phyloP scores from a whole-genome alignment of 2,113 vertebrate genomes.

The Heteronetta atricapilla region DNA sequence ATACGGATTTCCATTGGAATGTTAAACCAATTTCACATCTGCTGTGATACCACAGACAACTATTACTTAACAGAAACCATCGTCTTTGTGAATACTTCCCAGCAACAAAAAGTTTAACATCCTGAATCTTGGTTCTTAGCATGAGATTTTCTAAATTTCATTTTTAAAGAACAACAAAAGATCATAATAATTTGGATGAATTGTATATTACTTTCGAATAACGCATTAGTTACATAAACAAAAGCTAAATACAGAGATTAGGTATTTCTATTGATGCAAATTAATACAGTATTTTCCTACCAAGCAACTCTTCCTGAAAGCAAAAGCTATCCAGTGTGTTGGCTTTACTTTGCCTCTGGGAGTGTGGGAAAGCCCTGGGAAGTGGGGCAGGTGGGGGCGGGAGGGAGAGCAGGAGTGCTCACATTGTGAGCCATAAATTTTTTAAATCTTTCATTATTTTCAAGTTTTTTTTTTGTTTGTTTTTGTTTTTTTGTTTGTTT shows the following conservation, averaged over 20 bases:
- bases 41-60: neutral
- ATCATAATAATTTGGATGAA: neutral
- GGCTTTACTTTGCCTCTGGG: slow-evolving; percentile 10
- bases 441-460: neutral
- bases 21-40: neutral
- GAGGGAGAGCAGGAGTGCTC: neutral
- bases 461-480: neutral
- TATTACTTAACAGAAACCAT: neutral
- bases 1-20: neutral
- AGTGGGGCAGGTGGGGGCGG: neutral
- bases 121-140: neutral
- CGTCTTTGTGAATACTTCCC: neutral
- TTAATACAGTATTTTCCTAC: neutral
- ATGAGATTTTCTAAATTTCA: neutral
- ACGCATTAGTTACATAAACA: neutral
- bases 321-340: slow-evolving; percentile 41
- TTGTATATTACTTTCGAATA: neutral
- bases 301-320: slow-evolving; percentile 2
- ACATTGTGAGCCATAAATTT: neutral
- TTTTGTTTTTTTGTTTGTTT: no score
- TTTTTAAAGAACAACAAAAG: neutral
- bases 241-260: neutral
- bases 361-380: neutral
- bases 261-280: neutral
- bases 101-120: neutral